phyloP scores from a whole-genome alignment of 1,140 invertebrate species.

The Palaemon carinicauda region DNA sequence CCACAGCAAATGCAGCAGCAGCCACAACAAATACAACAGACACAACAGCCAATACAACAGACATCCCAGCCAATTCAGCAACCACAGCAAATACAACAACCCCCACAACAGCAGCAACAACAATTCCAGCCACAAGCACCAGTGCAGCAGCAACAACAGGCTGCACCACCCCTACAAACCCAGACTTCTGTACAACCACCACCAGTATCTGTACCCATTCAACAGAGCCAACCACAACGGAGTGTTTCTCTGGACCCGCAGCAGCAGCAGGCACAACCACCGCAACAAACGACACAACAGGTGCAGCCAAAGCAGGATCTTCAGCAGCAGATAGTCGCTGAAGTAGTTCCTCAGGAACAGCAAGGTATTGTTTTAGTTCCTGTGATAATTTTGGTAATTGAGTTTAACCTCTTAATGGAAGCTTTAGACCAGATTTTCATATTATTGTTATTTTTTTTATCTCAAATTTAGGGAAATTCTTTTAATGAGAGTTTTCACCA shows the following conservation, averaged over 20 bases:
- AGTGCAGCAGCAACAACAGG: constrained; percentile 60
- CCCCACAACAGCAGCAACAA: constrained; percentile 63
- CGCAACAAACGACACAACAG: constrained; percentile 56
- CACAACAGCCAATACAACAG: constrained; percentile 64
- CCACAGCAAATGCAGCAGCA: constrained; percentile 62
- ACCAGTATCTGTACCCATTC: not conserved
- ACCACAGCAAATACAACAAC: constrained; percentile 63
- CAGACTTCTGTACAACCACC: constrained; percentile 3
- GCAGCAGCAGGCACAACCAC: constrained; percentile 59
- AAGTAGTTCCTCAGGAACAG: constrained; percentile 16
- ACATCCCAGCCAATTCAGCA: constrained; percentile 65
- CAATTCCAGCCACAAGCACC: constrained; percentile 66
- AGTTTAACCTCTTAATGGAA: not conserved
- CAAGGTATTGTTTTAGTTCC: constrained; percentile 28
- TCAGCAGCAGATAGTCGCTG: constrained; percentile 55
- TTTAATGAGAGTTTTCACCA: no score
- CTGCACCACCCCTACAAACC: constrained; percentile 23
- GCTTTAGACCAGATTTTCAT: no score
- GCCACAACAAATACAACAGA: constrained; percentile 44
- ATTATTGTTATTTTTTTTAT: no score
- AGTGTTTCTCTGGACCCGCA: constrained; percentile 26
- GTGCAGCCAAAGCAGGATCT: constrained; percentile 54
- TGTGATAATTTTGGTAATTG: not conserved
- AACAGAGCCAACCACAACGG: constrained; percentile 11
- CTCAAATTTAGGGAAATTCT: no score